phyloP scores from a whole-genome alignment of 23 tunicate species.

The Trididemnum clinides region DNA sequence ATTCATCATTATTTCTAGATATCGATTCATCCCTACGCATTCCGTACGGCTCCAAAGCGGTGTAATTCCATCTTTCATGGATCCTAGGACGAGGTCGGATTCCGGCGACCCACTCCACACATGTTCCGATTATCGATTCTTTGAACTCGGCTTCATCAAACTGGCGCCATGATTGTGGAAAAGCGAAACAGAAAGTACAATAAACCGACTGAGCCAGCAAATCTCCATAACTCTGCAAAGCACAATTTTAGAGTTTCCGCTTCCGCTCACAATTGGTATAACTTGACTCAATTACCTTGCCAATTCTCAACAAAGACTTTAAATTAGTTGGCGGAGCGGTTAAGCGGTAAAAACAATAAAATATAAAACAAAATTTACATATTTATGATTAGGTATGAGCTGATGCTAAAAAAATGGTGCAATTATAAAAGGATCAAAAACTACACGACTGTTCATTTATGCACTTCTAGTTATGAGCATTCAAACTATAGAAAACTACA shows the following conservation, averaged over 20 bases:
- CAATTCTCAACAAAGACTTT: no score
- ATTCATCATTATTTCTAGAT: background rate
- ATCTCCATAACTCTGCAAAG: constrained; percentile 33
- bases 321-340: no score
- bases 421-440: no score
- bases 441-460: no score
- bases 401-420: no score
- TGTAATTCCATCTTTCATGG: constrained; percentile 63
- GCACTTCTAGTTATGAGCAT: no score
- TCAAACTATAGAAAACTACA: no score
- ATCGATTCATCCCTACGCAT: constrained; percentile 77
- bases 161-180: constrained; percentile 93
- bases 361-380: no score
- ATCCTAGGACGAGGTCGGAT: constrained; percentile 71
- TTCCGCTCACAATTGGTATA: no score
- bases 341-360: no score
- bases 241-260: background rate
- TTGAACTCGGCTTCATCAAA: constrained; percentile 85
- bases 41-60: constrained; percentile 57
- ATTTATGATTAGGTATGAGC: no score
- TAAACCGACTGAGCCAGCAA: constrained; percentile 58
- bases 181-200: constrained; percentile 79
- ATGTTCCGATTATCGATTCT: constrained; percentile 37
- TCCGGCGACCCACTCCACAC: constrained; percentile 64
- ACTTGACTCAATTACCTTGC: no score